Evolutionary conservation across 2,888 invertebrate genomes (phyloP), one percentile per base, ranked within the genome.

Genomic region (Drosophila fulvimacula): DNA sequence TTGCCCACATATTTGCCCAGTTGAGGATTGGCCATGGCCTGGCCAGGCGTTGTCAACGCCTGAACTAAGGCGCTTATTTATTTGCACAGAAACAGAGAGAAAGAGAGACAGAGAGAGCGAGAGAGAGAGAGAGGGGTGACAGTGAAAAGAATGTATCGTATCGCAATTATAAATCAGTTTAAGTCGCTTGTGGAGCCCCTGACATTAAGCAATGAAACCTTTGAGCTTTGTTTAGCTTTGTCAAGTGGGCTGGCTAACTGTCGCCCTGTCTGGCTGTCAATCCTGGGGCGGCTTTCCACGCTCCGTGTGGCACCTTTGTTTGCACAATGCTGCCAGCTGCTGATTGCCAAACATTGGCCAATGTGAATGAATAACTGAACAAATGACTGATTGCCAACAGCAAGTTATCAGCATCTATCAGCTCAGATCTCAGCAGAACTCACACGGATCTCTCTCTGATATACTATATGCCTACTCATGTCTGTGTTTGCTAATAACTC

Each of bases 161-260:
- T 81, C 83, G 88, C 82, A 85, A 90, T 90, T 90, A 89, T 91
- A 90, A 91, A 91, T 90, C 90, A 86, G 91, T 91, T 90, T 89
- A 90, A 90, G 88, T 88, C 90, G 68, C 66, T 68, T 63, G 67
- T 56, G 66, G 82, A 83, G 78, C 81, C 86, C 73, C 73, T 89
- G 85, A 85, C 85, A 85, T 88, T 85, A 85, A 89, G 85, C 89
- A 85, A 89, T 85, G 85, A 85, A 88, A 88, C 89, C 89, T 85
- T 85, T 89, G 89, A 86, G 82, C 82, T 86, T 72, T 79, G 76
- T 76, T 76, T 80, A 59, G 80, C 71, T 77, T 74, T 76, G 76
- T 79, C 76, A 76, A 76, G 79, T 78, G 77, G 80, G 68, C 55
- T 78, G 66, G 42, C 44, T 65, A 55, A 42, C 62, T 48, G 76